Conservation (phyloP, 1,140 invertebrate genomes). For the Cepaea nemoralis region DNA sequence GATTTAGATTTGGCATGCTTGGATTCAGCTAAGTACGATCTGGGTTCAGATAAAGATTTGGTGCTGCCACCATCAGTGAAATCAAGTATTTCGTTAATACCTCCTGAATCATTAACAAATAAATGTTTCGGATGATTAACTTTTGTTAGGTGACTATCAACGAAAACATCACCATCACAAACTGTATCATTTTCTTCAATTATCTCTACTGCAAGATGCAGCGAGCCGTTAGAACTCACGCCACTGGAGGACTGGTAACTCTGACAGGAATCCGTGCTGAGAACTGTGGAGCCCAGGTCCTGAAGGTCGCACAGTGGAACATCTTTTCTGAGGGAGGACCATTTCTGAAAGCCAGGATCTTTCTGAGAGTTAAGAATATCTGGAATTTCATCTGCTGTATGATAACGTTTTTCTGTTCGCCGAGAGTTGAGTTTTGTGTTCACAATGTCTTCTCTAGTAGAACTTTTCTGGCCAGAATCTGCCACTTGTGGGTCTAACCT, state of each 20-base stretch:
- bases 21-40: neutral
- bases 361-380: constrained; percentile 75
- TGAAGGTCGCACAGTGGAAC: constrained; percentile 52
- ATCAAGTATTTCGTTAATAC: constrained; percentile 46
- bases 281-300: constrained; percentile 54
- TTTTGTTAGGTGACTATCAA: neutral
- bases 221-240: constrained; percentile 74
- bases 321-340: constrained; percentile 77
- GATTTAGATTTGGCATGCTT: constrained; percentile 59
- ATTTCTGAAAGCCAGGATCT: constrained; percentile 78
- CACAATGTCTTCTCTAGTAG: constrained; percentile 50
- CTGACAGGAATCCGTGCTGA: constrained; percentile 71
- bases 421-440: constrained; percentile 68
- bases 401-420: constrained; percentile 76
- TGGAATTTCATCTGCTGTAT: constrained; percentile 80
- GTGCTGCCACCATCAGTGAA: constrained; percentile 24
- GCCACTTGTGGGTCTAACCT: neutral
- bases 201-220: constrained; percentile 71
- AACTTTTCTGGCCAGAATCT: neutral
- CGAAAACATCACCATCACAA: neutral
- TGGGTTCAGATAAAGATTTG: no score
- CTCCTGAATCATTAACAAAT: constrained; percentile 8
- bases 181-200: constrained; percentile 52
- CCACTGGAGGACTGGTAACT: constrained; percentile 74
- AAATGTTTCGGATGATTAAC: neutral